Evolutionary conservation across 1,140 invertebrate species (phyloP).

Genomic region (Pseudomyrmex cubaensis): DNA sequence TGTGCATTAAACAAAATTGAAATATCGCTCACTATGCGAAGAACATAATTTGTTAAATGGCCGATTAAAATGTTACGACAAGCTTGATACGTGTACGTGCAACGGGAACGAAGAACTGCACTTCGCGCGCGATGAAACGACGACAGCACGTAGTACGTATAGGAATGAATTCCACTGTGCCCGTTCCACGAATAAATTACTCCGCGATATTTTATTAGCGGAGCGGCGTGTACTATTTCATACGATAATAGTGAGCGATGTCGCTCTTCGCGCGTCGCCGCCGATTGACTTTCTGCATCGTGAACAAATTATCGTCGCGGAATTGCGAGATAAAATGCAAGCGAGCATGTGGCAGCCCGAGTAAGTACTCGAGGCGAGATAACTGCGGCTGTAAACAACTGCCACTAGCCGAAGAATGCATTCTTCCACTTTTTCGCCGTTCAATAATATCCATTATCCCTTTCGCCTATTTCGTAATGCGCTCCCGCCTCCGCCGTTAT

Average conservation of each 20-base stretch:
- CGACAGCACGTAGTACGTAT: not conserved
- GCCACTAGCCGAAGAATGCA: slow-evolving; percentile 31
- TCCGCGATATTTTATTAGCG: slow-evolving; percentile 39
- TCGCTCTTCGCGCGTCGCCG: slow-evolving; percentile 16
- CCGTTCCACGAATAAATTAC: slow-evolving; percentile 34
- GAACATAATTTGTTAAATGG: no score
- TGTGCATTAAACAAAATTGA: not conserved
- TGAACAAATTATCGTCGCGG: slow-evolving; percentile 42
- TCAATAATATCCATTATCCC: slow-evolving; percentile 41
- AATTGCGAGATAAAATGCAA: slow-evolving; percentile 47
- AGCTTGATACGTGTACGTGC: no score
- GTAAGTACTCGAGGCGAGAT: slow-evolving; percentile 37
- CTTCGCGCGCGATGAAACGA: not conserved
- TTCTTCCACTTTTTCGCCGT: slow-evolving; percentile 44
- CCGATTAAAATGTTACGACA: no score
- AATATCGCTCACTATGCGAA: not conserved
- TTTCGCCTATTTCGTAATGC: slow-evolving; percentile 55
- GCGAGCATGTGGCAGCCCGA: not conserved
- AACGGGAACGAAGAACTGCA: not conserved
- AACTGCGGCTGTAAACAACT: slow-evolving; percentile 41
- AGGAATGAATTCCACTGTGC: slow-evolving; percentile 25
- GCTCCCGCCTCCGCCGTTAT: not conserved
- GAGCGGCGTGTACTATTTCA: slow-evolving; percentile 37
- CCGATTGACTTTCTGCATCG: slow-evolving; percentile 57
- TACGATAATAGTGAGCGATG: slow-evolving; percentile 38